Conservation (phyloP, 2,888 invertebrate genomes). For the Mimas tiliae region DNA sequence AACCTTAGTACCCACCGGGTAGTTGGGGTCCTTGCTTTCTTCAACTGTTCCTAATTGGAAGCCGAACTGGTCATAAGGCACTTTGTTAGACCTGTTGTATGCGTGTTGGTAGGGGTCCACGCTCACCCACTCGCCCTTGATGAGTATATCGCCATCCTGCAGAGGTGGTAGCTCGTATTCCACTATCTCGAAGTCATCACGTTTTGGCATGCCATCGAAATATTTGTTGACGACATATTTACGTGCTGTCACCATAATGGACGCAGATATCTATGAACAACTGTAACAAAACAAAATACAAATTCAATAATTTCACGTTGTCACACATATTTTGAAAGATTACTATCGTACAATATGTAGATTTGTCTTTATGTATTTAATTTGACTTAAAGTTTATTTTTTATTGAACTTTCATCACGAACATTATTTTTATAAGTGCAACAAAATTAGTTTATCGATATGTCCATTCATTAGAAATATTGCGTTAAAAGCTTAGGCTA, state of each 20-base stretch:
- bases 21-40: slow-evolving; percentile 57
- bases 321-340: no score
- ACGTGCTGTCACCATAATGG: slow-evolving; percentile 76
- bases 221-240: slow-evolving; percentile 83
- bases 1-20: slow-evolving; percentile 84
- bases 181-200: slow-evolving; percentile 82
- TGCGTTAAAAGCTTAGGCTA: no score
- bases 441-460: no score
- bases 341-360: no score
- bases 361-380: no score
- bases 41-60: slow-evolving; percentile 64
- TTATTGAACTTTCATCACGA: no score
- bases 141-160: slow-evolving; percentile 78
- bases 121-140: slow-evolving; percentile 55
- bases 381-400: no score
- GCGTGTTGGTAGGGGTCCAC: slow-evolving; percentile 58
- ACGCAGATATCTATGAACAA: neutral
- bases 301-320: neutral
- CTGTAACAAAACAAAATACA: neutral
- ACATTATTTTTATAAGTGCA: no score
- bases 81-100: slow-evolving; percentile 33
- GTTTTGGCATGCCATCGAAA: slow-evolving; percentile 85
- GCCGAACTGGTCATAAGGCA: slow-evolving; percentile 31
- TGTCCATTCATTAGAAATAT: no score
- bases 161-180: slow-evolving; percentile 85